Evolutionary conservation across 1,140 invertebrate species (phyloP).

Genomic region (Probaryconus sp.): DNA sequence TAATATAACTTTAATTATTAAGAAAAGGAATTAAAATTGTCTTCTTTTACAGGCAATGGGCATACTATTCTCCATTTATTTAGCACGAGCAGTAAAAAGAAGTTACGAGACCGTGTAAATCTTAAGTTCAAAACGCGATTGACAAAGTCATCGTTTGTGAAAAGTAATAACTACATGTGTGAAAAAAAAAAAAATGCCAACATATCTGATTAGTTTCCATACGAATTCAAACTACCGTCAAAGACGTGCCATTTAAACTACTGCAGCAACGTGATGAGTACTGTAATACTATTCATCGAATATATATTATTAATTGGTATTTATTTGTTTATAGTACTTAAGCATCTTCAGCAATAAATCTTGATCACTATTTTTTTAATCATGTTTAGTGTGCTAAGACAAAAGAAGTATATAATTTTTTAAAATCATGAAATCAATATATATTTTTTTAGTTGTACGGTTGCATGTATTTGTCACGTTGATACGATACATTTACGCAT

Average conservation of each 20-base stretch:
- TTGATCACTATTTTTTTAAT: slow-evolving; percentile 25
- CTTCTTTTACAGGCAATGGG: slow-evolving; percentile 80
- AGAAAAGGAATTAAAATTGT: no score
- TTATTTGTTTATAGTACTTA: slow-evolving; percentile 27
- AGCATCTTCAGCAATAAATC: slow-evolving; percentile 10
- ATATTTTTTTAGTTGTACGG: slow-evolving; percentile 36
- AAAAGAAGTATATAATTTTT: slow-evolving; percentile 20
- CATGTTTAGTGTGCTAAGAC: slow-evolving; percentile 25
- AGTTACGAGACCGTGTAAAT: slow-evolving; percentile 81
- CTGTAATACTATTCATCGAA: slow-evolving; percentile 33
- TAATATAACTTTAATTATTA: no score
- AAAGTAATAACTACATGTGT: slow-evolving; percentile 32
- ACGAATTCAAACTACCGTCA: slow-evolving; percentile 18
- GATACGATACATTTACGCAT: slow-evolving; percentile 1
- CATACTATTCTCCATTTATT: slow-evolving; percentile 82
- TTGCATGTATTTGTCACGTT: slow-evolving; percentile 32
- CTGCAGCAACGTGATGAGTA: slow-evolving; percentile 18
- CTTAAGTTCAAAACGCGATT: slow-evolving; percentile 2
- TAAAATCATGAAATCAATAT: slow-evolving; percentile 1
- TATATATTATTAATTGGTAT: neutral
- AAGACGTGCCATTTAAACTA: slow-evolving; percentile 29
- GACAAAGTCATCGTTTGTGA: slow-evolving; percentile 1
- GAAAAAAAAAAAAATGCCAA: slow-evolving; percentile 30
- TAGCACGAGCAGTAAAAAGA: slow-evolving; percentile 81
- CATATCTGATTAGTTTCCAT: slow-evolving; percentile 36